Evolutionary conservation across 2,797 vertebrate genomes (phyloP), one percentile per base, ranked within the genome.

Genomic region (Pipistrellus pipistrellus): DNA sequence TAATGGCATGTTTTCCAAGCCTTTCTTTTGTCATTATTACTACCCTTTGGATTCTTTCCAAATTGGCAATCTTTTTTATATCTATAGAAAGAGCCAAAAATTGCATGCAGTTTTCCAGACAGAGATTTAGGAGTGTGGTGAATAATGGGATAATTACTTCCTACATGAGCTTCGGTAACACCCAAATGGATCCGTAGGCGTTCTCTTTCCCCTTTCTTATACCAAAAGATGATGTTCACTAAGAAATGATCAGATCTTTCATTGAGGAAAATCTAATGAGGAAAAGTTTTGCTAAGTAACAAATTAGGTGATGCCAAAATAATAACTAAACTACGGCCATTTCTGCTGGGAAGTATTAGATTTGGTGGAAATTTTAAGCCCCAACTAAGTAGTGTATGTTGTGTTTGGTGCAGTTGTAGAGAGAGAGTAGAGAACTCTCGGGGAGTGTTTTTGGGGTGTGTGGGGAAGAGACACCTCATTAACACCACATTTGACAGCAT

Each of bases 1-100:
- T 92, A 88, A 93, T 76, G 69, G 59, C 35, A n/a, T 95, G 80
- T 94, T 95, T 96, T 95, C 83, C 57, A 80, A 93, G 83, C 25
- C 51, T 92, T 95, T 95, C 57, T 93, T 95, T 95, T 81, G 88
- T 18, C 27, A 32, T 94, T 90, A 75, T 69, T 86, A 57, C 83
- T 87, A 51, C 23, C 46, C 21, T 55, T 94, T 97, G 94, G 83
- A 91, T 38, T 93, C 46, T 96, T 94, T 96, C 93, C 90, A 82
- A 46, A 96, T 97, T 93, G 97, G 93, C 13, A 25, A 35, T 85
- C 41, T 55, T 53, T 53, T 48, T 88, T 87, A 88, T 88, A 41
- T 53, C 46, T 21, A 69, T 87, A 83, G 53, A 91, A 46, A 88
- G 44, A 53, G 3, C 35, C 55, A 4, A 48, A 96, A 95, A 1